Conservation (phyloP, 2,888 invertebrate genomes). For the Epirrhoe alternata region DNA sequence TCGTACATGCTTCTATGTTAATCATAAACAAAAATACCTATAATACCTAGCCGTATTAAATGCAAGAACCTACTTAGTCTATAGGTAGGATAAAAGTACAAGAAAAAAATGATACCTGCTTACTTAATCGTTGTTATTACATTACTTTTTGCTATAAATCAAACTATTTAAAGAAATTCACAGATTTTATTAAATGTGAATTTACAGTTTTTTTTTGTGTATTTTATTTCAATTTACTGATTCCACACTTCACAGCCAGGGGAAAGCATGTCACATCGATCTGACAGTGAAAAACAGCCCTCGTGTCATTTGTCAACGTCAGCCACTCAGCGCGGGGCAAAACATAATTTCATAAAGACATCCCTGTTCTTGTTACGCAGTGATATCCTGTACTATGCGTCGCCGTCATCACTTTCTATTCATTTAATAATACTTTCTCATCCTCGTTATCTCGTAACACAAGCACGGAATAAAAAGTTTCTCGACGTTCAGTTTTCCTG, state of each 20-base stretch:
- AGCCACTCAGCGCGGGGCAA: constrained; percentile 74
- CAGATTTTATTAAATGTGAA: too few species aligned
- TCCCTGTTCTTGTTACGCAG: constrained; percentile 74
- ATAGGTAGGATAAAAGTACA: constrained; percentile 13
- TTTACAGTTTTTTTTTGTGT: too few species aligned
- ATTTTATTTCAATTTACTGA: constrained; percentile 73
- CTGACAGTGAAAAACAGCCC: constrained; percentile 81
- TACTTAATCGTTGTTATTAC: too few species aligned
- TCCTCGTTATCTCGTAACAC: constrained; percentile 28
- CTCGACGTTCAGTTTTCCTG: constrained; percentile 1
- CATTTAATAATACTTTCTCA: constrained; percentile 50
- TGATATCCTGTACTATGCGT: constrained; percentile 55
- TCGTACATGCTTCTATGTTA: constrained; percentile 1
- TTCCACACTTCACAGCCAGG: constrained; percentile 71
- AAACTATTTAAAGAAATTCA: too few species aligned
- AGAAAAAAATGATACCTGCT: too few species aligned
- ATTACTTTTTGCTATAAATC: too few species aligned
- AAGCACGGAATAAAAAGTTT: constrained; percentile 21
- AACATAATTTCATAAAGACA: constrained; percentile 83
- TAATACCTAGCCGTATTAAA: too few species aligned
- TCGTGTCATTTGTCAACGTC: constrained; percentile 81
- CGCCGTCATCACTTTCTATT: constrained; percentile 59
- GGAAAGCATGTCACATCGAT: constrained; percentile 80
- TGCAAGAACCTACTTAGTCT: too few species aligned
- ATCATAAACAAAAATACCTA: constrained; percentile 1